phyloP scores from a whole-genome alignment of 1,140 invertebrate genomes.

The Drosophila sp. region DNA sequence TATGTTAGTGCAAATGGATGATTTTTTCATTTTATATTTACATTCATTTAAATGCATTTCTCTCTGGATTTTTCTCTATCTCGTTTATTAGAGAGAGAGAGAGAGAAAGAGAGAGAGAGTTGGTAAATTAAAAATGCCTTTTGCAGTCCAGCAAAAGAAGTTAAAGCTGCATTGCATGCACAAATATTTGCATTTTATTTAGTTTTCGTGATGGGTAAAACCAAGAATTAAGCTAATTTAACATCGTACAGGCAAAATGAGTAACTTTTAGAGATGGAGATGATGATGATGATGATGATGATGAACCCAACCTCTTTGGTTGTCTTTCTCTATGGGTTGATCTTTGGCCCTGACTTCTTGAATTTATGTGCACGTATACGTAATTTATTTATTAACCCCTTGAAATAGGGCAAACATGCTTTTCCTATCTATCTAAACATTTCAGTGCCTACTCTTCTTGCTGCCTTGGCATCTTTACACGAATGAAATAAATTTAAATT shows the following conservation, averaged over 20 bases:
- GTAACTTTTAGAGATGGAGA: neutral
- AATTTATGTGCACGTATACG: slow-evolving; percentile 80
- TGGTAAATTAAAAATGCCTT: neutral
- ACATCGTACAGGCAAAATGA: slow-evolving; percentile 14
- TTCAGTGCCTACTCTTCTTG: slow-evolving; percentile 20
- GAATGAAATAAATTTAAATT: slow-evolving; percentile 80
- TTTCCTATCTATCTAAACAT: slow-evolving; percentile 40
- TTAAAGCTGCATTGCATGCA: neutral
- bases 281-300: slow-evolving; percentile 25
- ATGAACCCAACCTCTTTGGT: slow-evolving; percentile 39
- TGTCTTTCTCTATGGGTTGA: slow-evolving; percentile 52
- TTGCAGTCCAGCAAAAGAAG: neutral
- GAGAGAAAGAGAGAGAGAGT: neutral
- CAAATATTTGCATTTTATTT: slow-evolving; percentile 5
- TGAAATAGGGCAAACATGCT: slow-evolving; percentile 42
- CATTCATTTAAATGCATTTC: slow-evolving; percentile 10
- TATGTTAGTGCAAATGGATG: neutral
- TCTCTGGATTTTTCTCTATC: neutral
- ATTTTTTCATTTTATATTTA: neutral
- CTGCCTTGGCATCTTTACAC: slow-evolving; percentile 65
- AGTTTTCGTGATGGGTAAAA: neutral
- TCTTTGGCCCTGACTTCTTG: slow-evolving; percentile 59
- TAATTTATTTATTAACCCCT: slow-evolving; percentile 82
- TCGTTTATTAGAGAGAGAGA: neutral
- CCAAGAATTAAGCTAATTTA: slow-evolving; percentile 64